phyloP scores from a whole-genome alignment of 2,888 invertebrate genomes.

The Caprella mutica region DNA sequence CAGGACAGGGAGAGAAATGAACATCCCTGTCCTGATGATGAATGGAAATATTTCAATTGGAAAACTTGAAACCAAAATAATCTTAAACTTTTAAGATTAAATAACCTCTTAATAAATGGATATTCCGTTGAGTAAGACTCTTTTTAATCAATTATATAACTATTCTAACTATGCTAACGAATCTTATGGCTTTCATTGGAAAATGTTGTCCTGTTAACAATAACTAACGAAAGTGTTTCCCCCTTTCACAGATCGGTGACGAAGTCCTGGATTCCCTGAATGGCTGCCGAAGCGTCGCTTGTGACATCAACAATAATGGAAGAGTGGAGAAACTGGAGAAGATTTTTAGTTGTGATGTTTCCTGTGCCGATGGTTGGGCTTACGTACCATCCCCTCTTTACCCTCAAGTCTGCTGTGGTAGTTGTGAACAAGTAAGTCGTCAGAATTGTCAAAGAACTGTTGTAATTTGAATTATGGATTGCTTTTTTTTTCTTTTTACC shows the following conservation, averaged over 20 bases:
- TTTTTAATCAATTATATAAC: too few species aligned
- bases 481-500: too few species aligned
- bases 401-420: conserved; percentile 52
- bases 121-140: too few species aligned
- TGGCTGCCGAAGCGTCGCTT: conserved; percentile 37
- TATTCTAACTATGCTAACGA: not conserved
- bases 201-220: not conserved
- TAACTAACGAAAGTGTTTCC: not conserved
- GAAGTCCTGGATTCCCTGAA: conserved; percentile 34
- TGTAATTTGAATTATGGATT: too few species aligned
- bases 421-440: conserved; percentile 51
- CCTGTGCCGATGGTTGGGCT: conserved; percentile 48
- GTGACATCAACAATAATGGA: conserved; percentile 35
- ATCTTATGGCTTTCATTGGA: not conserved
- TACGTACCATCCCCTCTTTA: conserved; percentile 44
- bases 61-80: too few species aligned
- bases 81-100: too few species aligned
- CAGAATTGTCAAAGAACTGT: too few species aligned
- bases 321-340: conserved; percentile 30
- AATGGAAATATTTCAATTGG: too few species aligned
- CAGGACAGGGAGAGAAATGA: too few species aligned
- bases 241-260: conserved; percentile 35
- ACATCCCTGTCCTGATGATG: too few species aligned
- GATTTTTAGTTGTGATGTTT: conserved; percentile 28
- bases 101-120: too few species aligned